Base-by-base conservation (phyloP, 92 coral and sea anemone genomes). In the Porites evermanni region DNA sequence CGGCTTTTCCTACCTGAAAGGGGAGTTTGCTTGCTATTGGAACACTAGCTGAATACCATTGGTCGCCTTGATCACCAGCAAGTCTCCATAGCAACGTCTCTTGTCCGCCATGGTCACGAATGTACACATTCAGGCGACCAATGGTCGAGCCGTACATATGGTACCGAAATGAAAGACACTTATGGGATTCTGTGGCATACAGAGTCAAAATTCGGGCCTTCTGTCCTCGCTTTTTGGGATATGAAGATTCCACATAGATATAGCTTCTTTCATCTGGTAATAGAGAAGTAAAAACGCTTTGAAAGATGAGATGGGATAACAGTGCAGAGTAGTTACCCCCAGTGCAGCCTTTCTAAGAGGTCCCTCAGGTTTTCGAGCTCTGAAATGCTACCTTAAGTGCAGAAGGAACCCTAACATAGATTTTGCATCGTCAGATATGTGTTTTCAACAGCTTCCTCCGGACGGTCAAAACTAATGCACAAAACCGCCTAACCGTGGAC, bases 111-210 rank as follows among this genome's bases (percentile, higher is more conserved):
- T 72, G 56, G 5, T 44, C 72, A 50, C 66, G 74, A 18, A 81
- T 54, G 64, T 82, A 92, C 54, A 92, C 89, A 74, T 89, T 94
- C 38, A 94, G 80, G 21, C 97, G 76, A 2, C 97, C 97, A 60
- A 92, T 87, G 52, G 89, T 85, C 16, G 74, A 24, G 23, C 97
- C 97, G 59, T 89, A 24, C 84, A 94, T 82, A 75, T 72, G 82
- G 64, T 89, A 94, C 64, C 44, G 18, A 67, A 94, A 94, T 7
- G 29, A 19, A 6, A 94, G 91, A 61, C 97, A 94, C 53, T 87
- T 86, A 76, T 74, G 65, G 11, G 32, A 52, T 50, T 74, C 79
- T 74, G 65, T 74, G 44, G 65, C 79, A n/a, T 74, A n/a, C 8
- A 58, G 64, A 21, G 63, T 74, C 64, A 52, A 18, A 20, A 52